Conservation (phyloP, 2,888 invertebrate species). For the Coremacera marginata region DNA sequence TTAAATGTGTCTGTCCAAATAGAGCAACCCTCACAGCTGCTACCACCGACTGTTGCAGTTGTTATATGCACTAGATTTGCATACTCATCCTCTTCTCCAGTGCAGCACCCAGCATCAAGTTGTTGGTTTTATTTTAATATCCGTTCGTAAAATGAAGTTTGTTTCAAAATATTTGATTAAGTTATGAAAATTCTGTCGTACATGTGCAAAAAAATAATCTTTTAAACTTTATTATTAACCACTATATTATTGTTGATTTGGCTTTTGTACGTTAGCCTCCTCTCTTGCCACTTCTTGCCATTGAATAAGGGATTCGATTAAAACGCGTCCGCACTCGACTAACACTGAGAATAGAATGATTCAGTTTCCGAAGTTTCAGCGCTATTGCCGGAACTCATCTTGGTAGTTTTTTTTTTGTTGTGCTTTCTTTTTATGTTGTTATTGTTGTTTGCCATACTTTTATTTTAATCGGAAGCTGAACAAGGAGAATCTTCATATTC, state of each 20-base stretch:
- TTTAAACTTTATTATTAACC: too few species aligned
- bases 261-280: neutral
- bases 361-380: slow-evolving; percentile 13
- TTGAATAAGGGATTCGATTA: neutral
- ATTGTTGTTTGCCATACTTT: neutral
- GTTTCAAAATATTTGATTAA: too few species aligned
- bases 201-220: too few species aligned
- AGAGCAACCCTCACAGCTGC: too few species aligned
- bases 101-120: too few species aligned
- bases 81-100: too few species aligned
- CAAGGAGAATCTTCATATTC: neutral
- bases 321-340: slow-evolving; percentile 61
- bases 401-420: neutral
- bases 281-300: neutral
- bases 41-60: too few species aligned
- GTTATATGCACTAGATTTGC: too few species aligned
- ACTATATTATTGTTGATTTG: neutral
- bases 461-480: neutral
- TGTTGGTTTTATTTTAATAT: too few species aligned
- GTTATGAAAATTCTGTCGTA: too few species aligned
- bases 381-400: neutral
- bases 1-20: too few species aligned
- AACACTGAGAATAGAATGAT: slow-evolving; percentile 61
- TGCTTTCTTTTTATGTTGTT: neutral
- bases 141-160: too few species aligned